Percentiles rank a stretch among this genome's conserved stretches.
phyloP scores from a whole-genome alignment of 2,113 vertebrate species.

The Pica pica region DNA sequence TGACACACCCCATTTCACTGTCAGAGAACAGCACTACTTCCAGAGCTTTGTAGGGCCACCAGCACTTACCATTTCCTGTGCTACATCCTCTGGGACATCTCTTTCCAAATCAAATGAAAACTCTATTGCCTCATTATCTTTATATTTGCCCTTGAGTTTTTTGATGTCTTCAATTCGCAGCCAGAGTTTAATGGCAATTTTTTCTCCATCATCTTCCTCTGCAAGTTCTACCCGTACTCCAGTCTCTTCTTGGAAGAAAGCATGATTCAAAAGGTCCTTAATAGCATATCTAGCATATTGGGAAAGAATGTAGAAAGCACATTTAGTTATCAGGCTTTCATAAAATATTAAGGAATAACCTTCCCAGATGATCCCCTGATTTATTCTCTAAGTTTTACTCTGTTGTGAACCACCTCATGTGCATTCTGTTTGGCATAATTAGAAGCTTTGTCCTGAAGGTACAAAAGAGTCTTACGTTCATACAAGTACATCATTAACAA shows the following conservation, averaged over 20 bases:
- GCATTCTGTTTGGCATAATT: background rate
- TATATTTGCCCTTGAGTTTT: slow-evolving; percentile 98
- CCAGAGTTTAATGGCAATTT: slow-evolving; percentile 98
- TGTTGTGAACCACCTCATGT: background rate
- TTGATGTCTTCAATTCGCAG: slow-evolving; percentile 96
- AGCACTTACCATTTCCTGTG: slow-evolving; percentile 94
- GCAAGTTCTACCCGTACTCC: slow-evolving; percentile 96
- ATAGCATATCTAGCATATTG: slow-evolving; percentile 86
- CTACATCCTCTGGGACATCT: slow-evolving; percentile 96
- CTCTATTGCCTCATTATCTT: slow-evolving; percentile 98
- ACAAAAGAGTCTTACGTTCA: background rate
- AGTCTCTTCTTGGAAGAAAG: slow-evolving; percentile 98
- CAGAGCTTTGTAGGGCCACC: background rate
- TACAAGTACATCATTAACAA: background rate
- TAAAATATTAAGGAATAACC: background rate
- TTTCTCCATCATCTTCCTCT: slow-evolving; percentile 97
- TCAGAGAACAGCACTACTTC: background rate
- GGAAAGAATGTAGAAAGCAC: background rate
- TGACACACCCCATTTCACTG: background rate
- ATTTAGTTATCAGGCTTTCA: background rate
- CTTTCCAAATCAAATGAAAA: slow-evolving; percentile 96
- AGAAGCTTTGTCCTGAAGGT: background rate
- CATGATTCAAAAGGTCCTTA: slow-evolving; percentile 97
- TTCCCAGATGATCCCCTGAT: background rate
- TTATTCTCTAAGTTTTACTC: background rate